Evolutionary conservation across 53 echinoderm and acorn worm species (phyloP), one percentile per base, ranked within the genome.

Genomic region (Patiria pectinifera): DNA sequence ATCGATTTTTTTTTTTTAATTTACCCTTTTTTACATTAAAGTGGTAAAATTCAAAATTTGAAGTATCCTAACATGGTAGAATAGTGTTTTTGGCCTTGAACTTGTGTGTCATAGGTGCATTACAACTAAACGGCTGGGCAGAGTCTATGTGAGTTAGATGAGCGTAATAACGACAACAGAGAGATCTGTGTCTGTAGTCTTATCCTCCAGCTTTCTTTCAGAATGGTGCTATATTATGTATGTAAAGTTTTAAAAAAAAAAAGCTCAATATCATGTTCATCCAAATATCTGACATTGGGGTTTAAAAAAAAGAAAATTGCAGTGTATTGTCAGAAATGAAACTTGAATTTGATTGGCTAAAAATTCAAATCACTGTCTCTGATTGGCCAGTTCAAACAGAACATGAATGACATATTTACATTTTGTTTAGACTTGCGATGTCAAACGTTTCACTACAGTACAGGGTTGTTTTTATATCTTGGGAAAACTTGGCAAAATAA

Each of bases 211-310:
- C 90, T 90, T 90, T 90, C 90, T 80, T 80, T 90, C 90, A 90
- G 90, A 80, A 90, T 90, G 90, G 90, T 90, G 90, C 90, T 90
- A 90, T 90, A 80, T 80, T 90, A 69, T 90, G 80, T 80, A 90
- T 47, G 80, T 90, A 74, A 86, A 86, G 48, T 86, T 82, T 82
- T 74, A 23, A 86, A 6, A 8, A 35, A 35, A 53, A 75, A 48
- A 22, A 75, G 75, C 75, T 86, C 86, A 86, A 59, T 11, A 49
- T 24, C 22, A 74, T 23, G 22, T 74, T 9, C 15, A 66, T 66
- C 66, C 12, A 66, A 76, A 11, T 43, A 79, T 47, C 14, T 8
- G 8, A 53, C 35, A 35, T 35, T 35, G 35, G 35, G 35, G 35
- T 35, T 53, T 53, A 1, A 53, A 6, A 5, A 53, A 53, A 4